Conservation (phyloP, 1,140 invertebrate genomes). For the Calephelis nemesis region DNA sequence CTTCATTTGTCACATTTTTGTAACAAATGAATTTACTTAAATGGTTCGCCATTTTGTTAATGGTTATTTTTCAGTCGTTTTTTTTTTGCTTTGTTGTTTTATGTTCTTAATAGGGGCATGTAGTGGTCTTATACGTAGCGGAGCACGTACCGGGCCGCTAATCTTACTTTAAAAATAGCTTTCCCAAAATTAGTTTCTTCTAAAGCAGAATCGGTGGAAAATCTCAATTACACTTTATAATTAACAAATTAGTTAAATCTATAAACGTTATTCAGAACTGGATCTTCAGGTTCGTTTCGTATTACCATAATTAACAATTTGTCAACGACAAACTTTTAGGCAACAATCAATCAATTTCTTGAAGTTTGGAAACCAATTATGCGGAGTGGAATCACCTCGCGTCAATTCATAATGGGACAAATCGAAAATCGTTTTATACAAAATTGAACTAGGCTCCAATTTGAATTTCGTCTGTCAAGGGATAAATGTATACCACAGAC, state of each 20-base stretch:
- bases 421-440: conserved; percentile 4
- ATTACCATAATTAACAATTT: conserved; percentile 62
- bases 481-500: too few species aligned
- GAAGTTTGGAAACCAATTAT: conserved; percentile 49
- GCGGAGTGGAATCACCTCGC: conserved; percentile 33
- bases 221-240: not conserved
- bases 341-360: conserved; percentile 52
- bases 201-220: not conserved
- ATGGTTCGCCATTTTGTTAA: too few species aligned
- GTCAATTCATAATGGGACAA: conserved; percentile 12
- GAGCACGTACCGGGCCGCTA: too few species aligned
- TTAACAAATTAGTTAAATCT: conserved; percentile 3
- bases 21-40: too few species aligned
- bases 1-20: too few species aligned
- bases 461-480: too few species aligned
- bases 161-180: too few species aligned
- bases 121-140: too few species aligned
- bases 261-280: conserved; percentile 2
- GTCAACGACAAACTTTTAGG: conserved; percentile 45
- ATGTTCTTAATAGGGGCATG: too few species aligned
- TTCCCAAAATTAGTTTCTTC: too few species aligned
- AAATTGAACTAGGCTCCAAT: not conserved
- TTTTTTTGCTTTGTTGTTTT: too few species aligned
- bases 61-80: too few species aligned
- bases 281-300: conserved; percentile 24